Base-by-base conservation (phyloP, 2,797 vertebrate genomes). In the Channa striata region DNA sequence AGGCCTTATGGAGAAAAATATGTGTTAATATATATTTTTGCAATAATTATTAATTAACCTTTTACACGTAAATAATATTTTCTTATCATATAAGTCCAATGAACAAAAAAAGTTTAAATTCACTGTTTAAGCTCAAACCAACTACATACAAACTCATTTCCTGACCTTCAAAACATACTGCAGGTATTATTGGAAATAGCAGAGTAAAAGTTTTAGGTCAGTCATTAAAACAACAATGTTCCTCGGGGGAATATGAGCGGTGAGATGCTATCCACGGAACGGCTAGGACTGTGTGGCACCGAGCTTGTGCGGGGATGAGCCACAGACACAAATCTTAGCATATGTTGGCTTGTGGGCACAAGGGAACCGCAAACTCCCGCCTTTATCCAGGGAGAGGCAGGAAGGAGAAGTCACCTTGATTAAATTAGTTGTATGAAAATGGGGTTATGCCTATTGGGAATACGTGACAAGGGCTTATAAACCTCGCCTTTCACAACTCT, bases 381-480 rank as follows among this genome's bases (percentile, higher is more conserved):
- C 78, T 90, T 78, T 67, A 83, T 88, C 87, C 83, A 76, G 49
- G 56, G 86, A 87, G 84, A 86, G 66, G 72, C 62, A 56, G 72
- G 74, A 80, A 87, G 77, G 80, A 91, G 84, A 91, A 92, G 92
- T 93, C 91, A 92, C 91, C 91, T 92, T 93, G 90, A 93, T 93
- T 91, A 92, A 92, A 91, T 92, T 88, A 91, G 90, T 86, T 87
- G 90, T 84, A 84, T 89, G 89, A 91, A 93, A 93, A 93, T 90
- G 87, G 87, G 92, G 92, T 92, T 92, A 90, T 89, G 87, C 83
- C 88, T 87, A 66, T 68, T 82, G 92, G 91, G 91, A 92, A 63
- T 58, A 68, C 19, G 75, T 85, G 90, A 91, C 90, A 88, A 80
- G 84, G 84, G 83, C 86, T 92, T 87, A 84, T 87, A 88, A 91